These are phyloP conservation scores for Galemys pyrenaicus DNA, from an alignment of 2,113 vertebrate genomes.

Conservation along the genomic window DNA sequence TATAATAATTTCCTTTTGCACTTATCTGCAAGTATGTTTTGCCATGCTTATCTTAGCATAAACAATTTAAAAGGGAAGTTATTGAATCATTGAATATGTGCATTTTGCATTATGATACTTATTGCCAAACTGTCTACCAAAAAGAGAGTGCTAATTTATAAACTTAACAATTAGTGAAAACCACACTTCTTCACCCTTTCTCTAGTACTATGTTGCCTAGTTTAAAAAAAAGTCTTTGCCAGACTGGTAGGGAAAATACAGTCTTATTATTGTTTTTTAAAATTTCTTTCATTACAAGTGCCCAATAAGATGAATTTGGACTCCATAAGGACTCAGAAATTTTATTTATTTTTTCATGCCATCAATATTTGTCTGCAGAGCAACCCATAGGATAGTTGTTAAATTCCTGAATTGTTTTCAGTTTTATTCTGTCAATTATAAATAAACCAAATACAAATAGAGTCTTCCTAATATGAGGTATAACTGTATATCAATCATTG, in stretches of 20 bases:
- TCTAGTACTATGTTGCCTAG: neutral
- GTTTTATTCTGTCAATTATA: neutral
- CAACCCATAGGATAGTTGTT: neutral
- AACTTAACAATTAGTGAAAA: neutral
- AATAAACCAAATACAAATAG: neutral
- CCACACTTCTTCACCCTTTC: neutral
- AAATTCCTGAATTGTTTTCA: neutral
- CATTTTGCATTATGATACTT: constrained; percentile 22
- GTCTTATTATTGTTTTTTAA: neutral
- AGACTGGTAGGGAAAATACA: neutral
- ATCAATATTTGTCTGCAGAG: neutral
- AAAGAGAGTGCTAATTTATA: neutral
- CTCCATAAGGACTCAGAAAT: neutral
- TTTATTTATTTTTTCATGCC: neutral
- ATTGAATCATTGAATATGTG: neutral
- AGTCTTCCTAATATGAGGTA: neutral
- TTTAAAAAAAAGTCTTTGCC: constrained; percentile 20
- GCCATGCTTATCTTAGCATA: neutral
- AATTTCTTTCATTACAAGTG: neutral
- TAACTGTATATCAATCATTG: neutral
- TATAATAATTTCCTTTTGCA: constrained; percentile 28
- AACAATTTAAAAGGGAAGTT: constrained; percentile 26
- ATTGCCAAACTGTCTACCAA: neutral
- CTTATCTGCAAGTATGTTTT: constrained; percentile 18
- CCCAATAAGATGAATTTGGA: constrained; percentile 6